A percentile compares a stretch with the other conserved stretches of the same genome.
Conservation (phyloP, 2,113 vertebrate genomes). For the Rousettus leschenaultii region DNA sequence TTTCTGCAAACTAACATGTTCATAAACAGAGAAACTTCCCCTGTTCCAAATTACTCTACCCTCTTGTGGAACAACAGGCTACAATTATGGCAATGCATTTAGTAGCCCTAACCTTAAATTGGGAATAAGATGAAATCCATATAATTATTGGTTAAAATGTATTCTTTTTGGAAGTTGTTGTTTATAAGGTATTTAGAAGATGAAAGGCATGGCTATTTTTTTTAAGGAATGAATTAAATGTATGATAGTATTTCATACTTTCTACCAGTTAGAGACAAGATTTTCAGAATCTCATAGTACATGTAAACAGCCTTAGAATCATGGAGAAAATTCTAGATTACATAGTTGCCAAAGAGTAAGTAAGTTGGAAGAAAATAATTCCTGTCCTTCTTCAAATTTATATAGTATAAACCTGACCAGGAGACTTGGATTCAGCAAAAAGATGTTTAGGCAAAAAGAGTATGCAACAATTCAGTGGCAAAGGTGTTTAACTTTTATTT, state of each 20-base stretch:
- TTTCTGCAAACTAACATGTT: not conserved
- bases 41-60: not conserved
- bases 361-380: not conserved
- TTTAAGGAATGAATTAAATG: not conserved
- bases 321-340: not conserved
- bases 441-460: not conserved
- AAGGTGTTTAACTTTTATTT: not conserved
- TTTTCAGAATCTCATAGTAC: not conserved
- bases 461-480: not conserved
- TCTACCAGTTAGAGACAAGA: not conserved
- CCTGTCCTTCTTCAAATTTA: not conserved
- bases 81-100: not conserved
- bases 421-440: not conserved
- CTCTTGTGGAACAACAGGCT: not conserved
- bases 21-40: not conserved
- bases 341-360: not conserved
- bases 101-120: not conserved
- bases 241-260: not conserved
- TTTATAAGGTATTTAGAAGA: not conserved
- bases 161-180: not conserved
- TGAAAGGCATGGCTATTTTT: not conserved
- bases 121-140: not conserved
- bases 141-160: not conserved
- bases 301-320: not conserved
- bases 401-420: not conserved